phyloP scores from a whole-genome alignment of 2,797 vertebrate species.

The Ctenopoma kingsleyae region DNA sequence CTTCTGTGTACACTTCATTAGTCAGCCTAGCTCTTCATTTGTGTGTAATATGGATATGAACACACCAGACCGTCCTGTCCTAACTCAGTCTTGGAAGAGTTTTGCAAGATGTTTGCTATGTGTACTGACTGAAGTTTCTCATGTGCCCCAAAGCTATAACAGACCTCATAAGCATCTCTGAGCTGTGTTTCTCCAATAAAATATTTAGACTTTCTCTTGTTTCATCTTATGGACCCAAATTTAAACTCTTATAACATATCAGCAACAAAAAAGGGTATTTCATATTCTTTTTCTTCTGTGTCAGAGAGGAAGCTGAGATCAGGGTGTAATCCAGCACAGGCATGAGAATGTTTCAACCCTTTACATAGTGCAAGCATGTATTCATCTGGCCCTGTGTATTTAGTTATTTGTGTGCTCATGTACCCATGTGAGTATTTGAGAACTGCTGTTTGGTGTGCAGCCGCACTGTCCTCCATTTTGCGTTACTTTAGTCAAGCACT shows the following conservation, averaged over 20 bases:
- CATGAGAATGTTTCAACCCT: neutral
- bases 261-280: constrained; percentile 1
- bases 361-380: neutral
- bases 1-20: too few species aligned
- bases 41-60: neutral
- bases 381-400: neutral
- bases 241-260: constrained; percentile 9
- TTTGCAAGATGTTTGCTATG: neutral
- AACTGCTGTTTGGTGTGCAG: constrained; percentile 19
- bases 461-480: constrained; percentile 40
- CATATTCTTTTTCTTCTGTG: constrained; percentile 27
- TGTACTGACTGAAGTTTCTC: neutral
- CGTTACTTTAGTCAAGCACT: constrained; percentile 27
- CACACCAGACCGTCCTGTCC: neutral
- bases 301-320: neutral
- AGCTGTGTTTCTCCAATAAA: constrained; percentile 11
- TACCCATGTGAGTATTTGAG: constrained; percentile 6
- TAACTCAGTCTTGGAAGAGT: too few species aligned
- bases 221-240: constrained; percentile 9
- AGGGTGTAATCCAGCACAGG: constrained; percentile 4
- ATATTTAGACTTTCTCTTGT: constrained; percentile 8
- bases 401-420: constrained; percentile 9
- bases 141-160: neutral
- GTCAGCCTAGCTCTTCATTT: too few species aligned
- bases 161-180: neutral